These are phyloP conservation scores for Brachionus asplanchnoidis DNA, from an alignment of 1,140 invertebrate genomes.

Conservation along the genomic window DNA sequence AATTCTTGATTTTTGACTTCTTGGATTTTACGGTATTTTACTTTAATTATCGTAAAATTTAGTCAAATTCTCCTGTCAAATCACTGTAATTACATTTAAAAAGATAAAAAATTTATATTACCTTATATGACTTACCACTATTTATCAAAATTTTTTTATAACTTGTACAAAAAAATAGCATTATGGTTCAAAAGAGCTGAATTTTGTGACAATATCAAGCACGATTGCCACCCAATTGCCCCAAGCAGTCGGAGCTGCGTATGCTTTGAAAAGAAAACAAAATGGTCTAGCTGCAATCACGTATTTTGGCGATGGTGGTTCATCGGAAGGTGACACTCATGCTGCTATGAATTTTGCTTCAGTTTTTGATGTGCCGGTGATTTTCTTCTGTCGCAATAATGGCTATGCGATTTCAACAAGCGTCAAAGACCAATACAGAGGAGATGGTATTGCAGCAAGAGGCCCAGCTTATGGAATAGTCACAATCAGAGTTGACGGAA, in stretches of 20 bases:
- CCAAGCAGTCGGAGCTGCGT: slow-evolving; percentile 65
- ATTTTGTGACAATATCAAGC: slow-evolving; percentile 91
- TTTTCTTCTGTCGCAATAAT: slow-evolving; percentile 81
- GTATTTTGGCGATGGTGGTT: slow-evolving; percentile 96
- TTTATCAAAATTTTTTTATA: too few relatives aligned
- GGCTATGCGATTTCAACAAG: slow-evolving; percentile 97
- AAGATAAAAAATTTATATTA: too few relatives aligned
- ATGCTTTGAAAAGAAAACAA: slow-evolving; percentile 47
- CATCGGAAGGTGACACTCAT: slow-evolving; percentile 95
- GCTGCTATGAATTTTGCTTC: slow-evolving; percentile 97
- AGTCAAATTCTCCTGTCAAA: too few relatives aligned
- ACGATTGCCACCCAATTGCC: slow-evolving; percentile 92
- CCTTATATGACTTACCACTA: too few relatives aligned
- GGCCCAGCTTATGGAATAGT: slow-evolving; percentile 85
- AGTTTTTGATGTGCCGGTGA: slow-evolving; percentile 85
- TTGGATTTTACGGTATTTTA: too few relatives aligned
- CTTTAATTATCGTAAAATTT: too few relatives aligned
- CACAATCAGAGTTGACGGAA: slow-evolving; percentile 89
- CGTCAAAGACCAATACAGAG: slow-evolving; percentile 81
- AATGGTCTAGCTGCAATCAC: slow-evolving; percentile 76
- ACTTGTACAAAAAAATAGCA: too few relatives aligned
- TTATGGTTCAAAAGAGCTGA: slow-evolving; percentile 65
- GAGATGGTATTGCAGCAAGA: slow-evolving; percentile 70
- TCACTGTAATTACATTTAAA: too few relatives aligned
- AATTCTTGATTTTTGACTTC: too few relatives aligned